A percentile compares a stretch with the other conserved stretches of the same genome.
Evolutionary conservation across 2,888 invertebrate species (phyloP).

Genomic region (Tethea ocularis): DNA sequence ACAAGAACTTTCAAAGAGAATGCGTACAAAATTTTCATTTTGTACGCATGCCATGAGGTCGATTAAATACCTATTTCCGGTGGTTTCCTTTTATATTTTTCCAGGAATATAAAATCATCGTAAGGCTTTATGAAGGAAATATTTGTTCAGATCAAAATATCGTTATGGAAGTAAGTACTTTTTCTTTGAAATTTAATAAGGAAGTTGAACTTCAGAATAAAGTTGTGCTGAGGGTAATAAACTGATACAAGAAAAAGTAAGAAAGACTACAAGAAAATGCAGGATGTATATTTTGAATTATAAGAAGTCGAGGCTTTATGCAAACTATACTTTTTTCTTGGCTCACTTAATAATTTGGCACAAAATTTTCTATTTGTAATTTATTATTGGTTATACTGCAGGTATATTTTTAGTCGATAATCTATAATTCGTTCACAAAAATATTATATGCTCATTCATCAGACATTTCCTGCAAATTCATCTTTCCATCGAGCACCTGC

Average conservation of each 20-base stretch:
- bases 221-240: neutral
- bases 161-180: neutral
- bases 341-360: no score
- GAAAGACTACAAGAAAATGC: neutral
- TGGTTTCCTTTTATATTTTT: neutral
- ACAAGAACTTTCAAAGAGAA: neutral
- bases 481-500: no score
- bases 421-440: no score
- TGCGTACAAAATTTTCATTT: neutral
- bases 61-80: neutral
- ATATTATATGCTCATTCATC: no score
- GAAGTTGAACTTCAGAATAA: neutral
- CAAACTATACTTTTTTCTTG: no score
- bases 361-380: no score
- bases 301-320: no score
- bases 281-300: no score
- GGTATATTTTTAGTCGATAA: no score
- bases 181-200: neutral
- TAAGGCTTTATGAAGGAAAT: neutral
- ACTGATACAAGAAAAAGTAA: neutral
- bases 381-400: no score
- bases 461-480: no score
- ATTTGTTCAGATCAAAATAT: neutral
- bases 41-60: neutral
- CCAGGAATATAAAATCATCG: neutral